A percentile compares a stretch with the other conserved stretches of the same genome.
Conservation (phyloP, 2,113 vertebrate genomes). For the Naja naja region DNA sequence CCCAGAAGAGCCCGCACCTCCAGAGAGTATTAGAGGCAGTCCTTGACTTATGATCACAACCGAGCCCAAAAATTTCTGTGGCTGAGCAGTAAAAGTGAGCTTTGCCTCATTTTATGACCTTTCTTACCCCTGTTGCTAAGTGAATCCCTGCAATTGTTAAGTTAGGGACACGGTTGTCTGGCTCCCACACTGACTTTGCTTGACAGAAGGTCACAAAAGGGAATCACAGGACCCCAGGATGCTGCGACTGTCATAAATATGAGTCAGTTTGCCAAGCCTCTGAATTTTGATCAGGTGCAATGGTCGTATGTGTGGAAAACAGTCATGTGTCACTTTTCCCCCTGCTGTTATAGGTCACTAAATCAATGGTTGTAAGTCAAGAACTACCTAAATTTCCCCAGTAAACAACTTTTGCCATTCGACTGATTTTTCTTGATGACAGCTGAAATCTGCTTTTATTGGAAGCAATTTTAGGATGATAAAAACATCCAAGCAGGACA, state of each 20-base stretch:
- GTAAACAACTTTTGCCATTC: neutral
- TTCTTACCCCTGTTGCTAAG: neutral
- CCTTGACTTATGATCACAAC: neutral
- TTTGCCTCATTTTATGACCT: neutral
- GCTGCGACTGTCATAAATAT: neutral
- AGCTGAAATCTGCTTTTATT: neutral
- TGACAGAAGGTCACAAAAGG: neutral
- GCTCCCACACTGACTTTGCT: neutral
- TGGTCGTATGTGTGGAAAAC: neutral
- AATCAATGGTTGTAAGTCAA: neutral
- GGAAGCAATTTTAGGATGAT: neutral
- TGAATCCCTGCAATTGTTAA: neutral
- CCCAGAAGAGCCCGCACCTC: neutral
- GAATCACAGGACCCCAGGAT: accelerated
- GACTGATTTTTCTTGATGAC: neutral
- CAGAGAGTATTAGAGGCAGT: neutral
- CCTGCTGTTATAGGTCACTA: neutral
- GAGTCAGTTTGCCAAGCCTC: neutral
- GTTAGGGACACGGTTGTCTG: neutral
- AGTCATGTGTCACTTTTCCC: neutral
- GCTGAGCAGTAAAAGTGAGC: neutral
- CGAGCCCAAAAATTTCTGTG: neutral
- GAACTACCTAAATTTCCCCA: neutral
- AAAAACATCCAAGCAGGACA: neutral
- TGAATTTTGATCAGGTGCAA: neutral